Evolutionary conservation across 2,888 invertebrate species (phyloP), one percentile per base, ranked within the genome.

Genomic region (Hipparchia semele): DNA sequence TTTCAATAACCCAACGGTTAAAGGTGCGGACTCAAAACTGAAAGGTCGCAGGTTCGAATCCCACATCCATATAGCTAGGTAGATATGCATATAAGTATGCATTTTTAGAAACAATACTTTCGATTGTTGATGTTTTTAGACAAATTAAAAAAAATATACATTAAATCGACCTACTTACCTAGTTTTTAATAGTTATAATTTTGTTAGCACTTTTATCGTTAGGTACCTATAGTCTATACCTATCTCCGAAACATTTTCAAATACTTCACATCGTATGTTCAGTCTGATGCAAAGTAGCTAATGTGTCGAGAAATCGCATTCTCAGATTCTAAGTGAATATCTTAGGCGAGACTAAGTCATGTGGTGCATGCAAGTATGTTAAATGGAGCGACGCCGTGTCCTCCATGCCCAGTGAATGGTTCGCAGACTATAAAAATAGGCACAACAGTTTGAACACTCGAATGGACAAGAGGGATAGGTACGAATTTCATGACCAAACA

Each of bases 331-430:
- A 71, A 78, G 76, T 78, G 73, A 76, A 78, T 77, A 75, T 78
- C 77, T 79, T 76, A 83, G 83, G 83, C 84, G 78, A 80, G 81
- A 79, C 80, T 80, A 80, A 83, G 79, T 79, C 77, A 79, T 79
- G 80, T 84, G 86, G 87, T 86, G 86, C 87, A 85, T 88, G 86
- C 86, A 83, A 83, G 84, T 83, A 80, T 89, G 89, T 87, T 86
- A 85, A 91, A 87, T 91, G 89, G 88, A 90, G 87, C 91, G 90
- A 79, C 80, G 79, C 76, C 73, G 75, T 82, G 90, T 86, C 87
- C 90, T 88, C 88, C 82, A 86, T 90, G 86, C 83, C 89, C 87
- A 89, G 81, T 90, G 84, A 88, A 87, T 88, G 87, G 84, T 82
- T 85, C 84, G 83, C 81, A 83, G 81, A 79, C 83, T 83, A 81